These are phyloP conservation scores for Hyles vespertilio DNA, from an alignment of 1,140 invertebrate species.

Conservation along the genomic window DNA sequence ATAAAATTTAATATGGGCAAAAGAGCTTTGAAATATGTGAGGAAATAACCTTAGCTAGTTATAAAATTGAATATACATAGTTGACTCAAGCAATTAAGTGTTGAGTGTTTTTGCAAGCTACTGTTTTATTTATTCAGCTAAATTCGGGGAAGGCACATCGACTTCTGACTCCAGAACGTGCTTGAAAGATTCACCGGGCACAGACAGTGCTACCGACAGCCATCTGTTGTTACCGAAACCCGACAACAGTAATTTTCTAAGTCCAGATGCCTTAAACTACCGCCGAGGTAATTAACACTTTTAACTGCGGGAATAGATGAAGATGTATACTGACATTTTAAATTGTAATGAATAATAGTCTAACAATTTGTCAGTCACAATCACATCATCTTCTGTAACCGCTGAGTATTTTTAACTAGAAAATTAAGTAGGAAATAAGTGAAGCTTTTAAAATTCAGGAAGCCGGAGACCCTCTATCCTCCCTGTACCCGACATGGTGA, in stretches of 20 bases:
- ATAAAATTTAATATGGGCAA: neutral
- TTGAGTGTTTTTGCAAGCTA: neutral
- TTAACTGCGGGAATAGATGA: too few relatives aligned
- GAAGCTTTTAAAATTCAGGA: constrained; percentile 66
- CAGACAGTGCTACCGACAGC: constrained; percentile 82
- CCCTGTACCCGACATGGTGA: constrained; percentile 92
- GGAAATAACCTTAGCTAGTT: neutral
- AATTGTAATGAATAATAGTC: too few relatives aligned
- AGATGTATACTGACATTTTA: too few relatives aligned
- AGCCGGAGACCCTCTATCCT: constrained; percentile 89
- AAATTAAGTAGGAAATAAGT: too few relatives aligned
- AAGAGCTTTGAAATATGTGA: neutral
- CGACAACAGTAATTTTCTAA: constrained; percentile 88
- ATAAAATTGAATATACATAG: too few relatives aligned
- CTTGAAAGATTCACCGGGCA: constrained; percentile 80
- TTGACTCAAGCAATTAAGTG: too few relatives aligned
- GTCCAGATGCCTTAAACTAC: constrained; percentile 85
- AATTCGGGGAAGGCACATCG: constrained; percentile 43
- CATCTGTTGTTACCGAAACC: constrained; percentile 86
- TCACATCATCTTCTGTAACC: too few relatives aligned
- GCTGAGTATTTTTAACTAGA: too few relatives aligned
- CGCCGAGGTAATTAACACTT: constrained; percentile 77
- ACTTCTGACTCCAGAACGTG: constrained; percentile 78
- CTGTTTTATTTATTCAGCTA: constrained; percentile 31
- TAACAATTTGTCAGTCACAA: too few relatives aligned